Base-by-base conservation (phyloP, 2,797 vertebrate species). In the Enteromius viviparus region DNA sequence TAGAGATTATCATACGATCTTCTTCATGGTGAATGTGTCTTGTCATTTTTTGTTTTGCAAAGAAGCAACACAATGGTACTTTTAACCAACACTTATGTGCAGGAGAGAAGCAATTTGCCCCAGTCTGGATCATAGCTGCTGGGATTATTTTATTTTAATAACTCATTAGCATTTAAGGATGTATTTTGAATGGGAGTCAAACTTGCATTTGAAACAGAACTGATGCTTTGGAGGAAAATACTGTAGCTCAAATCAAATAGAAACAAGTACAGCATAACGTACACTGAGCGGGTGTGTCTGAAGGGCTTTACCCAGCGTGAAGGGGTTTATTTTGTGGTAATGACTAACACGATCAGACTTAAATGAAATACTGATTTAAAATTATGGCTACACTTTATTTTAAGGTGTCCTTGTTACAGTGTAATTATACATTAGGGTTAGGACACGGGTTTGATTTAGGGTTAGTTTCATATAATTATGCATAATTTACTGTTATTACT, bases 141-240 rank as follows among this genome's bases (percentile, higher is more conserved):
- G 72, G 21, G 72, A 58, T 76, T 45, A 62, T 76, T 76, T 60
- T 0, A 76, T 76, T 76, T 62, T 4, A 60, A 60, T 76, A 76
- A 60, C 0, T 15, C 8, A 60, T 60, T 76, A 60, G n/a, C 34
- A 76, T 76, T 53, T 60, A 60, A 42, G 14, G 74, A 60, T 76
- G n/a, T 29, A 40, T 75, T 55, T 75, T 75, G 72, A 75, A 58
- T 55, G 72, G 37, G 47, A 45, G 9, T 51, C 26, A 51, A 49
- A 32, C 69, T 5, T 0, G 15, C 15, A 29, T 71, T 49, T 49
- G 17, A 26, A 34, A 17, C 21, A 34, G 5, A 76, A 62, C 55
- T 6, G 4, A 62, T 6, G 4, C 40, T 21, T 23, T 58, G 11
- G 5, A 51, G 8, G 42, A 51, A 51, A 32, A 55, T 40, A 3